Base-by-base conservation (phyloP, 1,140 invertebrate species). In the Teleogryllus occipitalis region DNA sequence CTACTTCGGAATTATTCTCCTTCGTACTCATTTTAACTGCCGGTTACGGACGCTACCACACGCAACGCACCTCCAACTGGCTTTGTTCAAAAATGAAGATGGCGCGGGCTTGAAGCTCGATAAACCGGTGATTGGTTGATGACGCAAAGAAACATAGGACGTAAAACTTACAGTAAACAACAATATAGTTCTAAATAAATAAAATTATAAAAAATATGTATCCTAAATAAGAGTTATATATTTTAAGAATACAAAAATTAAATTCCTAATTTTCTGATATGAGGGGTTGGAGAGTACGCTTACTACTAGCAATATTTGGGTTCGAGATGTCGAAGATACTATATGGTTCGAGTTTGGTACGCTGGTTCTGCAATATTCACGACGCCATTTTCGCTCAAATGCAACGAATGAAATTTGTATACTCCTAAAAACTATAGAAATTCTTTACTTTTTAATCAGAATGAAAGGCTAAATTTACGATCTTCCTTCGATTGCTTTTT, bases 41-140 rank as follows among this genome's bases (percentile, higher is more conserved):
- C 82, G 79, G 79, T 79, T 74, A 75, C 76, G 76, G 79, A 74
- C 80, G 81, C 74, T 80, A 78, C 83, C 80, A 78, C 81, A 79
- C 82, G 82, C 81, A 82, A 81, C 81, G 80, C 82, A 80, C 81
- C 76, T 84, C 83, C 85, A 86, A 84, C 84, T 86, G 87, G 89
- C 90, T 89, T 90, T 90, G 91, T 92, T 93, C 91, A 91, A 93
- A 93, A 92, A 90, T 89, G 90, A 93, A 93, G 90, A 93, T 93
- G 92, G 92, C 92, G 92, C 92, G 90, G 86, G 88, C 89, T 90
- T 90, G 87, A 88, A 86, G 87, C 89, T 88, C 89, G 85, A 88
- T 86, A 86, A 85, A 84, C 83, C 82, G 86, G 86, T 88, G 85
- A 89, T 89, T 90, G 88, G 88, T 87, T 86, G 85, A 88, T 84